Evolutionary conservation across 1,140 invertebrate genomes (phyloP).

Genomic region (Drosophila bocki): DNA sequence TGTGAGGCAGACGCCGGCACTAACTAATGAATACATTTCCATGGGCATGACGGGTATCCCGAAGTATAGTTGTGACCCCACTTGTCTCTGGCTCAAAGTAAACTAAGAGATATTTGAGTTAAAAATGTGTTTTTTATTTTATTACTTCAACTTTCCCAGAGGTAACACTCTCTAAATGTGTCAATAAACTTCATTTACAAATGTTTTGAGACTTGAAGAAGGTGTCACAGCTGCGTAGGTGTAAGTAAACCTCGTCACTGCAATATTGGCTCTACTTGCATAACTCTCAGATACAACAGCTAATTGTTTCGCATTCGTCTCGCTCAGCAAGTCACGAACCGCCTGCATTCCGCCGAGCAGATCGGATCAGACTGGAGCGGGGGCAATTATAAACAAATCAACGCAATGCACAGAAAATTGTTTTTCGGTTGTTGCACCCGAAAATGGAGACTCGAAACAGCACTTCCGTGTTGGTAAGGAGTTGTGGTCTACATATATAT

Average conservation of each 20-base stretch:
- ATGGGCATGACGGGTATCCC: conserved; percentile 44
- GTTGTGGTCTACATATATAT: not conserved
- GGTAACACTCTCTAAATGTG: not conserved
- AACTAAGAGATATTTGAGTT: not conserved
- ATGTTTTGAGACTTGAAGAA: not conserved
- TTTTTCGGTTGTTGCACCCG: conserved; percentile 49
- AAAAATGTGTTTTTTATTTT: too few species aligned
- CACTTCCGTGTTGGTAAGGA: conserved; percentile 56
- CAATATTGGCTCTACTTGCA: conserved; percentile 6
- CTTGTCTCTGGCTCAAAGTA: not conserved
- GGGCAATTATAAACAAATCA: conserved; percentile 56
- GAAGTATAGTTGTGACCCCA: conserved; percentile 31
- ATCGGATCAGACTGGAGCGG: conserved; percentile 29
- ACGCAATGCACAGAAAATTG: conserved; percentile 54
- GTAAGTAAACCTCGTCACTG: conserved; percentile 1
- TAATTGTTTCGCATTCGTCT: conserved; percentile 79
- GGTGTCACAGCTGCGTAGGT: not conserved
- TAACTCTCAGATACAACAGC: conserved; percentile 4
- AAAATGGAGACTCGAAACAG: conserved; percentile 15
- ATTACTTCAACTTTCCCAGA: not conserved
- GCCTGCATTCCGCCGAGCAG: conserved; percentile 47
- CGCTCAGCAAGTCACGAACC: conserved; percentile 71
- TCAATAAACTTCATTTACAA: not conserved
- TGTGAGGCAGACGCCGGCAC: conserved; percentile 55
- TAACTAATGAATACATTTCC: conserved; percentile 76